phyloP scores from a whole-genome alignment of 2,797 vertebrate species.

The Chiropotes sagulatus region DNA sequence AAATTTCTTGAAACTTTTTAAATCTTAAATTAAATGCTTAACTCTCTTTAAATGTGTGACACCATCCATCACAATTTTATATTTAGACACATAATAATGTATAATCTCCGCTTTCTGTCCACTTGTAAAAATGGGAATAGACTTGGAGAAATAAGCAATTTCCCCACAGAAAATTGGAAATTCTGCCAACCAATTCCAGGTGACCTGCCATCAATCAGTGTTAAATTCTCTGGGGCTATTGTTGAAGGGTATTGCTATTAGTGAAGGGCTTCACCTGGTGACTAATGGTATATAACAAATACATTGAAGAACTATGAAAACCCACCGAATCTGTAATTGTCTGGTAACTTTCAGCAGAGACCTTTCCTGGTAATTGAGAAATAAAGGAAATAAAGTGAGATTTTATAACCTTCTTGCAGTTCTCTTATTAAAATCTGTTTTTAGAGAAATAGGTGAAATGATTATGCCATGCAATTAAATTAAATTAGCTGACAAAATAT shows the following conservation, averaged over 20 bases:
- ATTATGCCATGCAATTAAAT: slow-evolving; percentile 78
- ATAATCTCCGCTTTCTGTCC: slow-evolving; percentile 93
- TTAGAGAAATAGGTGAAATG: slow-evolving; percentile 75
- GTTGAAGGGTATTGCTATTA: slow-evolving; percentile 89
- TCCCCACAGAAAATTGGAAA: slow-evolving; percentile 98
- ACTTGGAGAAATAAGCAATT: slow-evolving; percentile 99
- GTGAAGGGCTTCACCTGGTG: slow-evolving; percentile 92
- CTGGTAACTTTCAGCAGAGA: slow-evolving; percentile 84
- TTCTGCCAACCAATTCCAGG: slow-evolving; percentile 93
- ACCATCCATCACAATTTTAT: slow-evolving; percentile 96
- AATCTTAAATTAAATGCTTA: slow-evolving; percentile 88
- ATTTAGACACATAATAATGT: slow-evolving; percentile 92
- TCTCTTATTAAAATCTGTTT: slow-evolving; percentile 79
- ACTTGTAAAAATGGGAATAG: slow-evolving; percentile 96
- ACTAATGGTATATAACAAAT: slow-evolving; percentile 92
- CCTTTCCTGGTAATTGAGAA: slow-evolving; percentile 83
- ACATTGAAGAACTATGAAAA: slow-evolving; percentile 87
- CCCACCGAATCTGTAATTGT: slow-evolving; percentile 89
- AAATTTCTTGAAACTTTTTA: slow-evolving; percentile 81
- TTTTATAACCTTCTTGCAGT: slow-evolving; percentile 78
- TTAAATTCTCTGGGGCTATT: slow-evolving; percentile 88
- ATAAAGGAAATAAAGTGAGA: slow-evolving; percentile 81
- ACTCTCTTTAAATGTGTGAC: slow-evolving; percentile 88
- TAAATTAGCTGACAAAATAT: slow-evolving; percentile 81
- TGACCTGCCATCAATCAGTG: slow-evolving; percentile 99